A percentile compares a stretch with the other conserved stretches of the same genome.
phyloP scores from a whole-genome alignment of 1,140 invertebrate genomes.

The Trachelipus rathkii region DNA sequence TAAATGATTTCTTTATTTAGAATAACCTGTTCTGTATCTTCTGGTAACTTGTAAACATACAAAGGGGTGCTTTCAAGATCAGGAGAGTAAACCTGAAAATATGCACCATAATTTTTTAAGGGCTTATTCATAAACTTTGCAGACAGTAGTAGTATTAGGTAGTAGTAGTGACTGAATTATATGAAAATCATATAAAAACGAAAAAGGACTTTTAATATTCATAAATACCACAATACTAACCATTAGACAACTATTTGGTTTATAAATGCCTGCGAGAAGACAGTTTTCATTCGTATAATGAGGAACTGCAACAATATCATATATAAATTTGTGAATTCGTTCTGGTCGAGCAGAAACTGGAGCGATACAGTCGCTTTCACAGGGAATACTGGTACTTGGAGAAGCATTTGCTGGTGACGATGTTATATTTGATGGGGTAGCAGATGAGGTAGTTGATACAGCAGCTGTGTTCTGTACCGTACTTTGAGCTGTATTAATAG shows the following conservation, averaged over 20 bases:
- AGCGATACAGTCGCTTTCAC: constrained; percentile 4
- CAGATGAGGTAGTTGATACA: constrained; percentile 21
- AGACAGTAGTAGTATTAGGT: background rate
- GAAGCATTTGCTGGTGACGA: background rate
- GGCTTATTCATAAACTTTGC: background rate
- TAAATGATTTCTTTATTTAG: constrained; percentile 63
- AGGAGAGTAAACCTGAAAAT: constrained; percentile 52
- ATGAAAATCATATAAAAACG: too few relatives aligned
- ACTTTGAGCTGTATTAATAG: background rate
- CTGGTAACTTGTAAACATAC: constrained; percentile 65
- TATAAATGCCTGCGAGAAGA: constrained; percentile 31
- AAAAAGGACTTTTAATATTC: too few relatives aligned
- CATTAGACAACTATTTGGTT: constrained; percentile 32
- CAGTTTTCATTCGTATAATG: constrained; percentile 38
- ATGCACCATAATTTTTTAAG: background rate
- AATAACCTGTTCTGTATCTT: constrained; percentile 56
- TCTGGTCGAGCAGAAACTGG: constrained; percentile 31
- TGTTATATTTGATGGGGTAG: constrained; percentile 30
- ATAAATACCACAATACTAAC: background rate
- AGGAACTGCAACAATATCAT: constrained; percentile 35
- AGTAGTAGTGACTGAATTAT: constrained; percentile 54
- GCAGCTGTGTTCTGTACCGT: background rate
- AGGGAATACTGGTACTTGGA: constrained; percentile 20
- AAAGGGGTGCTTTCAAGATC: constrained; percentile 62
- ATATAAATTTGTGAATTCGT: constrained; percentile 32